These are phyloP conservation scores for Lycaena phlaeas DNA, from an alignment of 2,888 invertebrate genomes.

Conservation along the genomic window DNA sequence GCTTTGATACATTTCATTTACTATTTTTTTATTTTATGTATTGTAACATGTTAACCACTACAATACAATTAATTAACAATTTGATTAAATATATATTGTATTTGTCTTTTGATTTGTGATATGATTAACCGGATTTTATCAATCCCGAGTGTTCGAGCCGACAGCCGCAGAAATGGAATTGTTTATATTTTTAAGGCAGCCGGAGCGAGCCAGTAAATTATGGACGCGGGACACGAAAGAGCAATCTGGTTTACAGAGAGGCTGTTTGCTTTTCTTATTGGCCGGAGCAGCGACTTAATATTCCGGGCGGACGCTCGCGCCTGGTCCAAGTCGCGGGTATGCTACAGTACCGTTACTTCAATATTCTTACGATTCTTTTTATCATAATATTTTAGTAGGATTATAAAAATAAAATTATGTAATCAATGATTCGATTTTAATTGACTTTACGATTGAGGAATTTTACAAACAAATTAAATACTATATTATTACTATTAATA, in stretches of 20 bases:
- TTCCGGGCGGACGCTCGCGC: conserved; percentile 24
- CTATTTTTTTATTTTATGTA: too few relatives aligned
- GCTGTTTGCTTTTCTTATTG: conserved; percentile 32
- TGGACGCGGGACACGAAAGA: conserved; percentile 24
- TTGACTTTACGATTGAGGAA: too few relatives aligned
- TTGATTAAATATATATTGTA: neutral
- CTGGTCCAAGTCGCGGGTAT: conserved; percentile 11
- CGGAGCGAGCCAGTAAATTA: conserved; percentile 15
- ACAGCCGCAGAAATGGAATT: neutral
- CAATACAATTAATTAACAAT: neutral
- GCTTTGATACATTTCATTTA: too few relatives aligned
- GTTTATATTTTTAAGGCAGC: neutral
- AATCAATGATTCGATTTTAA: too few relatives aligned
- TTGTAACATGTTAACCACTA: neutral
- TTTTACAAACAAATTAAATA: too few relatives aligned
- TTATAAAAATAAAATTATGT: too few relatives aligned
- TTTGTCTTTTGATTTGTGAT: neutral
- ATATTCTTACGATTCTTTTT: too few relatives aligned
- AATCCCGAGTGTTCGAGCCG: neutral
- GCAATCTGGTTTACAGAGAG: conserved; percentile 26
- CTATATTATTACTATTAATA: too few relatives aligned
- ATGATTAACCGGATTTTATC: neutral
- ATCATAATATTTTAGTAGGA: too few relatives aligned
- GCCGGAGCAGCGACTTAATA: conserved; percentile 30
- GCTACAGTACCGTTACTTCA: too few relatives aligned